Evolutionary conservation across 2,888 invertebrate genomes (phyloP).

Genomic region (Drosophila neotestacea): DNA sequence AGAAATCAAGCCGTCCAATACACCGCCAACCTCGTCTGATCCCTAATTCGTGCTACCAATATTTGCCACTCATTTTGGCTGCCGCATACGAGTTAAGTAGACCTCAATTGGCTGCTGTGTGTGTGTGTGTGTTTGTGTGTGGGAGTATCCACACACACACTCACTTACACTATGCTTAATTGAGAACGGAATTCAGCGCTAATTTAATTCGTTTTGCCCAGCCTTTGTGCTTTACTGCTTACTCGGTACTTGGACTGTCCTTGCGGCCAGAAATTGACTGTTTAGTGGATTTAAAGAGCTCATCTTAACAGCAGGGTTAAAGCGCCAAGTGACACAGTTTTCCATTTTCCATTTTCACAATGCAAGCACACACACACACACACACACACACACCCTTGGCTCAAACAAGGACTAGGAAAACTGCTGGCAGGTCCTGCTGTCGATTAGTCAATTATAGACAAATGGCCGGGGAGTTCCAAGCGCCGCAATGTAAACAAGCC

Average conservation of each 20-base stretch:
- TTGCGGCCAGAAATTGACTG: slow-evolving; percentile 16
- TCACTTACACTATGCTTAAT: slow-evolving; percentile 56
- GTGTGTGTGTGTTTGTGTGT: slow-evolving; percentile 21
- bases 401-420: slow-evolving; percentile 2
- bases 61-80: slow-evolving; percentile 47
- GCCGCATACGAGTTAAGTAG: slow-evolving; percentile 29
- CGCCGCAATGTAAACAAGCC: slow-evolving; percentile 75
- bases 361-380: slow-evolving; percentile 1
- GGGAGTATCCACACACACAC: slow-evolving; percentile 3
- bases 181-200: slow-evolving; percentile 68
- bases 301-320: slow-evolving; percentile 22
- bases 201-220: slow-evolving; percentile 64
- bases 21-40: slow-evolving; percentile 1
- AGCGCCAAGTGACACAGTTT: slow-evolving; percentile 55
- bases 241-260: slow-evolving; percentile 14
- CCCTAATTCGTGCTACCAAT: slow-evolving; percentile 45
- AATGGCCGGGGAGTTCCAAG: slow-evolving; percentile 71
- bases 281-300: slow-evolving; percentile 46
- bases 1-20: not conserved
- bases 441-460: slow-evolving; percentile 79
- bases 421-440: slow-evolving; percentile 49
- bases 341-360: slow-evolving; percentile 1
- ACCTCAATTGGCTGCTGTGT: slow-evolving; percentile 40
- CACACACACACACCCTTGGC: slow-evolving; percentile 35
- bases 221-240: slow-evolving; percentile 14